These are phyloP conservation scores for Neodiprion fabricii DNA, from an alignment of 1,140 invertebrate species.

Conservation along the genomic window DNA sequence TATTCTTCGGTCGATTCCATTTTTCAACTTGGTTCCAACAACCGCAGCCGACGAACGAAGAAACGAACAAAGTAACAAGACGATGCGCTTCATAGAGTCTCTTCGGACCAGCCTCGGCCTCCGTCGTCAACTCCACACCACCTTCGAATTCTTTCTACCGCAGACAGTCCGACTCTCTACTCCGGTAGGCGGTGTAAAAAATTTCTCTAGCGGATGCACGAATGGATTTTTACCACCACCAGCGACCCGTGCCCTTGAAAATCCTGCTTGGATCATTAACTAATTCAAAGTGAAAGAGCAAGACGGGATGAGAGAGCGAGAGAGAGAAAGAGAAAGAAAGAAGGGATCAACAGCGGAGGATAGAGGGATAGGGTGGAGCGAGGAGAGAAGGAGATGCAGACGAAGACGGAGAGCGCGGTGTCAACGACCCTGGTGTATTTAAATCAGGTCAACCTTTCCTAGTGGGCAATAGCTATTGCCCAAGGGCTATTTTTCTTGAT, in stretches of 20 bases:
- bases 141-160: no score
- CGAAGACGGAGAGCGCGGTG: not conserved
- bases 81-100: no score
- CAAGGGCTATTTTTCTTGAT: constrained; percentile 7
- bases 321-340: constrained; percentile 20
- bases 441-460: constrained; percentile 7
- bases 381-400: not conserved
- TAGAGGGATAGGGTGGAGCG: not conserved
- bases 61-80: no score
- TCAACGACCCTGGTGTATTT: not conserved
- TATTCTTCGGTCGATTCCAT: no score
- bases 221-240: not conserved
- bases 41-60: no score
- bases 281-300: constrained; percentile 11
- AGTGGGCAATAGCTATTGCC: not conserved
- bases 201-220: constrained; percentile 1
- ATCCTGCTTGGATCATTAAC: not conserved
- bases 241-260: constrained; percentile 2
- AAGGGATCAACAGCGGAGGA: constrained; percentile 18
- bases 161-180: no score
- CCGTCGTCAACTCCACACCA: no score
- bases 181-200: not conserved
- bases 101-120: no score
- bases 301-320: constrained; percentile 17
- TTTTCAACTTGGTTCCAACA: no score